phyloP scores from a whole-genome alignment of 2,113 vertebrate species.

The Eleginops maclovinus region DNA sequence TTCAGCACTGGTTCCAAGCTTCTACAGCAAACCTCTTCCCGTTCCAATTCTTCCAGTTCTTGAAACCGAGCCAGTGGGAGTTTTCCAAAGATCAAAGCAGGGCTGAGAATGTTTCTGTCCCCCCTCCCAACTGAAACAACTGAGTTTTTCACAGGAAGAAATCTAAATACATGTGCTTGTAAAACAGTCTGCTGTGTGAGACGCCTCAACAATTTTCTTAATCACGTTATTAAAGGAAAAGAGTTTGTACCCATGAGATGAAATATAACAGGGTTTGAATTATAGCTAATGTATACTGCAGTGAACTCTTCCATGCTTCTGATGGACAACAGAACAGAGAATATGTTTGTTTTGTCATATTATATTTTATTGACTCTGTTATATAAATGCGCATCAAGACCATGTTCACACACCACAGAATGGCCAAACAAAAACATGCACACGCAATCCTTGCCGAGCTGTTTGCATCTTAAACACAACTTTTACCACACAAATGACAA shows the following conservation, averaged over 20 bases:
- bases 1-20: constrained; percentile 40
- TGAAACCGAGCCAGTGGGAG: constrained; percentile 59
- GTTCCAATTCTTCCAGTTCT: constrained; percentile 46
- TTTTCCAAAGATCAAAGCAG: constrained; percentile 64
- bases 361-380: too few species aligned
- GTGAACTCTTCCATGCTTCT: neutral
- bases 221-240: neutral
- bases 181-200: constrained; percentile 32
- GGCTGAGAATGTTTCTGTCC: constrained; percentile 3
- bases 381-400: too few species aligned
- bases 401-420: neutral
- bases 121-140: constrained; percentile 25
- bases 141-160: constrained; percentile 20
- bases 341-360: too few species aligned
- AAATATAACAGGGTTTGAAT: neutral
- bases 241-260: neutral
- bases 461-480: neutral
- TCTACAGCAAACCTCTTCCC: constrained; percentile 43
- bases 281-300: neutral
- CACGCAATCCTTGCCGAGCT: neutral
- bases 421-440: neutral
- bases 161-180: constrained; percentile 18
- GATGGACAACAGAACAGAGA: too few species aligned
- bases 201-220: neutral
- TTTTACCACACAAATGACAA: neutral